Evolutionary conservation across 2,113 vertebrate species (phyloP), one percentile per base, ranked within the genome.

Genomic region (Myotis brandtii): DNA sequence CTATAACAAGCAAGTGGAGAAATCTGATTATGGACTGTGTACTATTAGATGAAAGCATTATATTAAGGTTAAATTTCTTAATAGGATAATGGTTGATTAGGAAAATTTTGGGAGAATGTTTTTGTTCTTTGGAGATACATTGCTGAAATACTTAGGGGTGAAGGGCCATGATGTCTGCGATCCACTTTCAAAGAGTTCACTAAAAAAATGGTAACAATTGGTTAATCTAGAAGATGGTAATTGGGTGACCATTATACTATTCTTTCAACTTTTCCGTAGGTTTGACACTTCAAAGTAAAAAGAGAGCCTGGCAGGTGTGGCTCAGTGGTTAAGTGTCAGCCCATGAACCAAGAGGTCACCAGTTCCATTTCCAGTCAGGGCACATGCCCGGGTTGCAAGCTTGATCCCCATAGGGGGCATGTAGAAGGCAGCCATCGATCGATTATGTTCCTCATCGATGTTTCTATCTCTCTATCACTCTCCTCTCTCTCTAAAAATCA

Each of bases 11-110:
- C 27, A 76, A 82, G 52, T 76, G n/a, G n/a, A 89, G 25, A 94
- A 59, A 93, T 62, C 20, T 37, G 30, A 89, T 67, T 50, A 82
- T 48, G 12, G 6, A 67, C 48, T 82, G 5, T 59, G 30, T 40
- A 69, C 75, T 79, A 81, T 70, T 70, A 70, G 59, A 82, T 70
- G 34, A 79, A 21, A 87, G 23, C 30, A 86, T 72, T 79, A 50
- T 32, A 94, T 81, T 72, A 77, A 66, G 27, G 40, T 21, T 96
- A 66, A 76, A 77, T 79, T 79, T 79, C 32, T 80, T 86, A 89
- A 86, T 4, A 16, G 34, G 13, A 70, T n/a, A 48, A 16, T 64
- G 43, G 43, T 46, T 86, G 69, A 82, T 77, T 30, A 87, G 69
- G 37, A 95, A 91, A 76, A 76, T 59, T 75, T 69, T n/a, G 81